Conservation (phyloP, 2,797 vertebrate genomes). For the Chaetodon trifasciatus region DNA sequence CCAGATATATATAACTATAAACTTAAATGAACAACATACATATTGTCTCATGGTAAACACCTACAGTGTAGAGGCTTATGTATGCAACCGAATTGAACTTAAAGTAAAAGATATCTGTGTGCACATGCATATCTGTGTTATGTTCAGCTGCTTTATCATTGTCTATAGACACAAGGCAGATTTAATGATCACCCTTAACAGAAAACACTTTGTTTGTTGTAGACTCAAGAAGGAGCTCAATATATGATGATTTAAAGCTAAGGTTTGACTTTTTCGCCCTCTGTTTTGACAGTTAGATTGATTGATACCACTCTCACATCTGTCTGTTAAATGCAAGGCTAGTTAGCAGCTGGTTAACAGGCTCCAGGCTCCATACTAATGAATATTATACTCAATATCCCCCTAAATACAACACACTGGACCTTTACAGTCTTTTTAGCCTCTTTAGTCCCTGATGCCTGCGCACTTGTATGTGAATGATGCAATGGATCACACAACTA, state of each 20-base stretch:
- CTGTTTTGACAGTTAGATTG: too few relatives aligned
- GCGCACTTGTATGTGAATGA: neutral
- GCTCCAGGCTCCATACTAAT: too few relatives aligned
- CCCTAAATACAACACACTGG: too few relatives aligned
- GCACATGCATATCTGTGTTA: too few relatives aligned
- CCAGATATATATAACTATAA: neutral
- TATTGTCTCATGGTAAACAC: constrained; percentile 5
- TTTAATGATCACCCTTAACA: neutral
- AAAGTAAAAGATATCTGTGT: neutral
- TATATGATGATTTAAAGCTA: too few relatives aligned
- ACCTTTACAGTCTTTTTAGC: neutral
- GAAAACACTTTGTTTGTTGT: neutral
- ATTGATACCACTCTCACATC: too few relatives aligned
- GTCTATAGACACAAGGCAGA: neutral
- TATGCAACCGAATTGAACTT: neutral
- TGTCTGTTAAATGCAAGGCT: too few relatives aligned
- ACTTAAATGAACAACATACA: constrained; percentile 8
- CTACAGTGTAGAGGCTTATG: neutral
- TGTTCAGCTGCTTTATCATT: neutral
- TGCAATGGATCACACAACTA: constrained; percentile 20
- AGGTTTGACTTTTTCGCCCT: too few relatives aligned
- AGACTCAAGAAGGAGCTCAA: neutral
- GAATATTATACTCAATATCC: too few relatives aligned
- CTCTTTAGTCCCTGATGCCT: neutral
- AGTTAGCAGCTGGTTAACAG: too few relatives aligned